Percentiles rank a stretch among this genome's conserved stretches.
Conservation (phyloP, 2,888 invertebrate species). For the Lasioglossum leucozonium region DNA sequence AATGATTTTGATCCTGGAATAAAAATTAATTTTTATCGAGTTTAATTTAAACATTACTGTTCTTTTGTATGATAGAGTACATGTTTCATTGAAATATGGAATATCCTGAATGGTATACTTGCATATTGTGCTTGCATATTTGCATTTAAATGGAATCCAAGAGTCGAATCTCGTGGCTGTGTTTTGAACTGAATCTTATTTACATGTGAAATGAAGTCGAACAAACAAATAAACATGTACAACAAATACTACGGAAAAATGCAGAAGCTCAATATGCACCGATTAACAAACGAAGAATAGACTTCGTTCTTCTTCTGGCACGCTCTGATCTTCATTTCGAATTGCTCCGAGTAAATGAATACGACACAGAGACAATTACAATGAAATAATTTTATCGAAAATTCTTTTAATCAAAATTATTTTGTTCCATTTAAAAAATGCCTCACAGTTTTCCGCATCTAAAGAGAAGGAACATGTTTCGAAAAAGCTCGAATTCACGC, state of each 20-base stretch:
- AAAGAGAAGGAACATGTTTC: not conserved
- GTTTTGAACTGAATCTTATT: not conserved
- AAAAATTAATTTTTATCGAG: not conserved
- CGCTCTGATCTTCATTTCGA: not conserved
- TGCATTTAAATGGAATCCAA: conserved; percentile 2
- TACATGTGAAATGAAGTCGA: not conserved
- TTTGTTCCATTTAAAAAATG: not conserved
- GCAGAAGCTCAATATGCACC: not conserved
- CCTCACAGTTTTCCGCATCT: not conserved
- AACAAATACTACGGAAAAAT: not conserved
- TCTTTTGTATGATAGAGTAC: not conserved
- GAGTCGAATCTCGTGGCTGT: not conserved
- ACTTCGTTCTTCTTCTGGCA: not conserved
- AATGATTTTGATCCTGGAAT: not conserved
- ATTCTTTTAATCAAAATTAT: too few relatives aligned
- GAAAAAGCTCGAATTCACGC: not conserved
- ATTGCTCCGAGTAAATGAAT: not conserved
- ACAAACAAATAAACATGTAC: not conserved
- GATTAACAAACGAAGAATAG: not conserved
- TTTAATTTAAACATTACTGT: not conserved
- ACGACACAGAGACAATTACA: too few relatives aligned
- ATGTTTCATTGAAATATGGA: not conserved
- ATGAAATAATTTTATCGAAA: too few relatives aligned
- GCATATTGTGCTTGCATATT: not conserved
- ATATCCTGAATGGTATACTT: not conserved